Evolutionary conservation across 2,113 vertebrate species (phyloP).

Genomic region (Empidonax alnorum): DNA sequence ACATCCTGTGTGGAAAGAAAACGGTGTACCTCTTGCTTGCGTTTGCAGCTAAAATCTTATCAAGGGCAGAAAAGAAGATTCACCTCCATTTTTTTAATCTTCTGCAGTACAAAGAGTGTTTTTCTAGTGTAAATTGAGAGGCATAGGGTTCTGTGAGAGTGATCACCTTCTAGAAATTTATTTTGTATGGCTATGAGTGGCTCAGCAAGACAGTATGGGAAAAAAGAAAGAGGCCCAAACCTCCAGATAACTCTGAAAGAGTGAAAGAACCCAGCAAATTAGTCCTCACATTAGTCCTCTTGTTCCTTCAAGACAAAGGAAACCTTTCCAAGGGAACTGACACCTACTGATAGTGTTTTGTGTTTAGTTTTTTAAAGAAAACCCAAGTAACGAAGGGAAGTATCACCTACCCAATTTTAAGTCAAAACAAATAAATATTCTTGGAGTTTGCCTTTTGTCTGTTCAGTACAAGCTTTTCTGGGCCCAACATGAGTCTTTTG

Average conservation of each 20-base stretch:
- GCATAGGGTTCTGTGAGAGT: neutral
- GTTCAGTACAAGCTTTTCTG: neutral
- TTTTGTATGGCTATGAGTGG: neutral
- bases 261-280: rapidly evolving
- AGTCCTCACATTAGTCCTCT: neutral
- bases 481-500: neutral
- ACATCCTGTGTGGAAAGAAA: neutral
- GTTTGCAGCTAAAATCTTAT: neutral
- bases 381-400: neutral
- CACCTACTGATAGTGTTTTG: neutral
- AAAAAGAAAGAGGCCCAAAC: neutral
- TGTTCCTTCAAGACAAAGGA: neutral
- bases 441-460: neutral
- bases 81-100: neutral
- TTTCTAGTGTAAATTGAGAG: neutral
- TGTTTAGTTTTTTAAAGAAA: neutral
- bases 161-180: neutral
- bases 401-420: neutral
- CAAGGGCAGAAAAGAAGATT: neutral
- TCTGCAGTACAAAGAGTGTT: neutral
- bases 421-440: neutral
- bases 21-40: neutral
- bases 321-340: neutral
- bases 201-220: neutral
- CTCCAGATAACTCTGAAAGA: neutral